Percentiles rank a stretch among this genome's conserved stretches.
phyloP scores from a whole-genome alignment of 2,888 invertebrate genomes.

The Microchrysa polita region DNA sequence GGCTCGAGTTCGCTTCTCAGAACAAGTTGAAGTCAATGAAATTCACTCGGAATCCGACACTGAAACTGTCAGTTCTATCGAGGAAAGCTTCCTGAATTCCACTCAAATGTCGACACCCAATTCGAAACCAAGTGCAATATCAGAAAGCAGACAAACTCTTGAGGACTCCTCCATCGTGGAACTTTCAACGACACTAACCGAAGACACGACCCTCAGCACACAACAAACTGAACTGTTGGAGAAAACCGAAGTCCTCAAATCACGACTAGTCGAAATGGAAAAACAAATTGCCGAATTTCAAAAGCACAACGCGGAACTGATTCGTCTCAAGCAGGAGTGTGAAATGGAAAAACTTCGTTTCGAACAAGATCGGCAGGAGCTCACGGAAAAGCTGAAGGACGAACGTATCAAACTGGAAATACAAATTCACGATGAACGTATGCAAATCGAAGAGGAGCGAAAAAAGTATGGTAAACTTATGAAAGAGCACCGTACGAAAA shows the following conservation, averaged over 20 bases:
- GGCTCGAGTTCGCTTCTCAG: constrained; percentile 49
- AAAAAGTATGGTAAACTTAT: constrained; percentile 73
- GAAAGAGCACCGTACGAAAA: constrained; percentile 74
- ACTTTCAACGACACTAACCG: neutral
- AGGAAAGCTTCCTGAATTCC: neutral
- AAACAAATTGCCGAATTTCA: constrained; percentile 70
- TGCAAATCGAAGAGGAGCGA: constrained; percentile 74
- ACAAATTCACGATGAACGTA: constrained; percentile 75
- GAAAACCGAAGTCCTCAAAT: constrained; percentile 69
- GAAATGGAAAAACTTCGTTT: constrained; percentile 72
- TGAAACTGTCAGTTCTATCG: constrained; percentile 23
- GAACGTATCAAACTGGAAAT: constrained; percentile 73
- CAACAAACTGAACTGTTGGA: constrained; percentile 48
- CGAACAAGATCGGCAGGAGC: constrained; percentile 69
- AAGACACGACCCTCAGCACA: neutral
- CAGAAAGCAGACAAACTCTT: constrained; percentile 59
- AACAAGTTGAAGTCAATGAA: constrained; percentile 39
- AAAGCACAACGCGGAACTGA: constrained; percentile 66
- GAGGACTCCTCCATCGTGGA: constrained; percentile 51
- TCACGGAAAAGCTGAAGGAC: constrained; percentile 71
- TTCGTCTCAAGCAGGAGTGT: constrained; percentile 69
- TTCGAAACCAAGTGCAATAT: constrained; percentile 54
- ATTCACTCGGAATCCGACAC: constrained; percentile 16
- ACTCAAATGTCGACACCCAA: constrained; percentile 51
- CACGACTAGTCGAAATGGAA: constrained; percentile 73